Base-by-base conservation (phyloP, 2,797 vertebrate genomes). In the Gymnothorax javanicus region DNA sequence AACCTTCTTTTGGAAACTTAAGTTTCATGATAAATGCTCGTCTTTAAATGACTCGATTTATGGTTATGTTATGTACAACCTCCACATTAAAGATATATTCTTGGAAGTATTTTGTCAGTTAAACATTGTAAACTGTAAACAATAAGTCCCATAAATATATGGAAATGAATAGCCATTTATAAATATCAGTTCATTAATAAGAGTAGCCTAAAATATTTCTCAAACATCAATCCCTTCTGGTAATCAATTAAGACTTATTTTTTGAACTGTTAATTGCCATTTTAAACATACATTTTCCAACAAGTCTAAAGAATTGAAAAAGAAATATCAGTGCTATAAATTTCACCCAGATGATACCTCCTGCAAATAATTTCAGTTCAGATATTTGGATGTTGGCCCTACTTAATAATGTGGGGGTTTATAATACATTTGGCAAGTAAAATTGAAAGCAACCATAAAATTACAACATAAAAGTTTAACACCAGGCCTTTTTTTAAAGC, bases 1-100 rank as follows among this genome's bases (percentile, higher is more conserved):
- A 33, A 64, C 81, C 71, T 69, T 69, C 59, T 60, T 79, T 15
- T 13, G 7, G 58, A 84, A 54, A 25, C 79, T 87, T 84, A 20
- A 50, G 83, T 91, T 88, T 86, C 86, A 84, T 27, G 82, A 84
- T 77, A 83, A 73, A 87, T 86, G 87, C 56, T 87, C 82, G 87
- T 88, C 90, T 87, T 90, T 82, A 67, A 33, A 86, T 73, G 59
- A 86, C 57, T 83, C 13, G 85, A 67, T 59, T 59, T 54, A 84
- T 9, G 59, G n/a, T 54, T 67, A 56, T n/a, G n/a, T 54, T 67
- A 56, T n/a, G 5, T 81, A 52, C 73, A 81, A 56, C 77, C 4
- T 23, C 17, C 77, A 54, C n/a, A 23, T 56, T 9, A 27, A 79
- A 17, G 25, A 4, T 15, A 50, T 15, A 77, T 17, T 50, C 52